These are phyloP conservation scores for Bombus balteatus DNA, from an alignment of 1,140 invertebrate genomes.

Conservation along the genomic window DNA sequence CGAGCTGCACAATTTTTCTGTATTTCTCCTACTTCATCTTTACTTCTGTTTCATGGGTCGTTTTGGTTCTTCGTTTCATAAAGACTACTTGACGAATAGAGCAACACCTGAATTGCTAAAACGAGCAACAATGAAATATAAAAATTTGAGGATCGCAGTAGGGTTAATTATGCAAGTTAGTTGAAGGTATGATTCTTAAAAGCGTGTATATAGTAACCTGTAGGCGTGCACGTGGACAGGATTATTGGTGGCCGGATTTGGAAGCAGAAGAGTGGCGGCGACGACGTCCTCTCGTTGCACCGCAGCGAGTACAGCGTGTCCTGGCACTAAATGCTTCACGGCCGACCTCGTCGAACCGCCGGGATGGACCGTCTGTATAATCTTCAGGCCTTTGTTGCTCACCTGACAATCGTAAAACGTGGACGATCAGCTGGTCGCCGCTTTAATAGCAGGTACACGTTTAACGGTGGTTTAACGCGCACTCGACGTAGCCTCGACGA, in stretches of 20 bases:
- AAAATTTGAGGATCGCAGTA: too few relatives aligned
- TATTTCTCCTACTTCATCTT: too few relatives aligned
- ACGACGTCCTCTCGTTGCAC: constrained; percentile 95
- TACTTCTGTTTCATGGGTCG: too few relatives aligned
- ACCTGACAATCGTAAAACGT: constrained; percentile 84
- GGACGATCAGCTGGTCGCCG: constrained; percentile 31
- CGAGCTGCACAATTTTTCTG: too few relatives aligned
- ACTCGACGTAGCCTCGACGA: neutral
- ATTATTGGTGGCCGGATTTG: constrained; percentile 94
- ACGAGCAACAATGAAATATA: too few relatives aligned
- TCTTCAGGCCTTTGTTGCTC: constrained; percentile 96
- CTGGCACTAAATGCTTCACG: constrained; percentile 97
- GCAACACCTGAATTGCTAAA: too few relatives aligned
- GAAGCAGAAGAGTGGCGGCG: constrained; percentile 93
- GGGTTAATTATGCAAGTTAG: too few relatives aligned
- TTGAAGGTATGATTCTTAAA: neutral
- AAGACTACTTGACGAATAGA: too few relatives aligned
- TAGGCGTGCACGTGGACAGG: constrained; percentile 96
- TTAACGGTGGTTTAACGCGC: constrained; percentile 28
- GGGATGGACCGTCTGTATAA: constrained; percentile 90
- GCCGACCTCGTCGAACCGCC: constrained; percentile 84
- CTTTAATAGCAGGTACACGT: neutral
- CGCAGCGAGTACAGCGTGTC: constrained; percentile 94
- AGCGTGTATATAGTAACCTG: constrained; percentile 78
- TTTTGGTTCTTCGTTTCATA: too few relatives aligned